These are phyloP conservation scores for Chloebia gouldiae DNA, from an alignment of 2,113 vertebrate genomes.

Conservation along the genomic window DNA sequence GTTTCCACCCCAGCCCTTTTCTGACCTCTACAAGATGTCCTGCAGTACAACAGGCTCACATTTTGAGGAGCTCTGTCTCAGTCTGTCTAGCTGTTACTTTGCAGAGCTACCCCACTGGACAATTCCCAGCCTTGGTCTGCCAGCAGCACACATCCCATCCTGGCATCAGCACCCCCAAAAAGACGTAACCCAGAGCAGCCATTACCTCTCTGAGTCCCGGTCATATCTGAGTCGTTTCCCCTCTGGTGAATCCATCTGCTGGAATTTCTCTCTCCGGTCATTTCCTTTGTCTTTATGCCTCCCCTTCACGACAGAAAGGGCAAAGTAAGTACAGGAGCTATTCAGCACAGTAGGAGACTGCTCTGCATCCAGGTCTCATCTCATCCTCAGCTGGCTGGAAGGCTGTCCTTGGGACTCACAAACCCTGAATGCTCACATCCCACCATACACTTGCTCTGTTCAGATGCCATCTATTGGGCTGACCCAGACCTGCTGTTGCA, in stretches of 20 bases:
- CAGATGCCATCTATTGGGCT: neutral
- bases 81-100: neutral
- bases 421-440: neutral
- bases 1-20: neutral
- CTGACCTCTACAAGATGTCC: neutral
- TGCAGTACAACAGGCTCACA: neutral
- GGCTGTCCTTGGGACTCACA: neutral
- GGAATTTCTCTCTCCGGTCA: slow-evolving; percentile 75
- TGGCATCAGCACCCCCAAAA: neutral
- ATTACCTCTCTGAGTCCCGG: slow-evolving; percentile 72
- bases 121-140: neutral
- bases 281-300: slow-evolving; percentile 77
- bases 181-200: neutral
- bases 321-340: neutral
- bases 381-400: neutral
- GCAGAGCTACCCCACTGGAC: neutral
- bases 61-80: neutral
- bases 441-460: neutral
- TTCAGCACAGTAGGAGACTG: neutral
- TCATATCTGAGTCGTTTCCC: slow-evolving; percentile 72
- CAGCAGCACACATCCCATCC: neutral
- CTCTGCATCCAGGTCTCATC: neutral
- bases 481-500: neutral
- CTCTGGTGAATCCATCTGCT: slow-evolving; percentile 76
- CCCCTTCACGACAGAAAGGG: slow-evolving; percentile 66